These are phyloP conservation scores for Synanceia verrucosa DNA, from an alignment of 2,797 vertebrate species.

Conservation along the genomic window DNA sequence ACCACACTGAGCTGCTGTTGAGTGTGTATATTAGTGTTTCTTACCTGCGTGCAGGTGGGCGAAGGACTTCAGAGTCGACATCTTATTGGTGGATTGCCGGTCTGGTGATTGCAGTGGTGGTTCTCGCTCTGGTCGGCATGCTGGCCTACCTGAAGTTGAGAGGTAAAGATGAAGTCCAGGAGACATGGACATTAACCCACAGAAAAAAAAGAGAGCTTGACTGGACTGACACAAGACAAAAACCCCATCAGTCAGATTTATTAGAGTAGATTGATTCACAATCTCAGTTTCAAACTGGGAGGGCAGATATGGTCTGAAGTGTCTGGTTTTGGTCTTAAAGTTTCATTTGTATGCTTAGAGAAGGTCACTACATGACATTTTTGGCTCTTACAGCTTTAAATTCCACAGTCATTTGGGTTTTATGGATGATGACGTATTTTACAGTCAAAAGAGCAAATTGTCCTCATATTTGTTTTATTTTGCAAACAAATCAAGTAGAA, in stretches of 20 bases:
- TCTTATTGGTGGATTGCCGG: slow-evolving; percentile 74
- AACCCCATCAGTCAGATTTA: not conserved
- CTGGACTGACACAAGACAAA: not conserved
- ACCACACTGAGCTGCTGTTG: too few relatives aligned
- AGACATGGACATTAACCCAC: not conserved
- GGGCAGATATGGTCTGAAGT: not conserved
- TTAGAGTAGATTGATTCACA: not conserved
- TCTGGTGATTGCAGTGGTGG: slow-evolving; percentile 45
- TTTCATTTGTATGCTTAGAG: too few relatives aligned
- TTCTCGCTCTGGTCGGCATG: slow-evolving; percentile 40
- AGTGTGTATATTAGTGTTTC: not conserved
- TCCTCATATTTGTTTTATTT: too few relatives aligned
- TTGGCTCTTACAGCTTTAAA: not conserved
- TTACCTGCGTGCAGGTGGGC: slow-evolving; percentile 34
- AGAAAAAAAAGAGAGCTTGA: not conserved
- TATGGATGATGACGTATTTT: not conserved
- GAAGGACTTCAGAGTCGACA: rapidly evolving
- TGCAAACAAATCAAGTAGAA: too few relatives aligned
- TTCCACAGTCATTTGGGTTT: not conserved
- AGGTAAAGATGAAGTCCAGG: slow-evolving; percentile 58
- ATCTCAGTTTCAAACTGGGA: not conserved
- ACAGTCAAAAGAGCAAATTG: not conserved
- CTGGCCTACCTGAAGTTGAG: slow-evolving; percentile 66
- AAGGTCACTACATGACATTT: not conserved
- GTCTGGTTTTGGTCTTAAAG: not conserved